Percentiles rank a stretch among this genome's conserved stretches.
Conservation (phyloP, 2,113 vertebrate genomes). For the Nerophis ophidion region DNA sequence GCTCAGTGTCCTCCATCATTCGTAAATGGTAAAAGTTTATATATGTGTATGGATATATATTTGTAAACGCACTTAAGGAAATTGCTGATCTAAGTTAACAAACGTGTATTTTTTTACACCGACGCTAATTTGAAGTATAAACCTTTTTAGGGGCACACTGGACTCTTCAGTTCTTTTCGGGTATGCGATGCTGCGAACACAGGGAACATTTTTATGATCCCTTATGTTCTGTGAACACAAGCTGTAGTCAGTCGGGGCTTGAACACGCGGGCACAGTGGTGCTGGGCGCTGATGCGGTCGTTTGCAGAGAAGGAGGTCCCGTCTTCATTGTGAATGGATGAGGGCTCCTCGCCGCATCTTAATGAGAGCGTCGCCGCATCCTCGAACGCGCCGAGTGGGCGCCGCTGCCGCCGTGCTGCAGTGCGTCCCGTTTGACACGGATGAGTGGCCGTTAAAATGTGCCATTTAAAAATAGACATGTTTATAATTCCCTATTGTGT, state of each 20-base stretch:
- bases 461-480: conserved; percentile 1
- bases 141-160: no score
- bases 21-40: no score
- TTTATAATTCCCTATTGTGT: no score
- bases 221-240: conserved; percentile 34
- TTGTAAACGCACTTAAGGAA: no score
- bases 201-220: conserved; percentile 47
- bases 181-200: conserved; percentile 38
- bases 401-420: conserved; percentile 26
- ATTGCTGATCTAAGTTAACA: no score
- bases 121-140: no score
- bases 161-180: no score
- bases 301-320: conserved; percentile 32
- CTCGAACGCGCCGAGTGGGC: conserved; percentile 47
- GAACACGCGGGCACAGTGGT: conserved; percentile 16
- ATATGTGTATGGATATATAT: no score
- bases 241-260: conserved; percentile 33
- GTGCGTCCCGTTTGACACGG: conserved; percentile 49
- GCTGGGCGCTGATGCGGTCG: no score
- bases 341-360: conserved; percentile 44
- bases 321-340: conserved; percentile 50
- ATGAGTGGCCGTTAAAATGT: conserved; percentile 50
- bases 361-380: conserved; percentile 40
- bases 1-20: no score
- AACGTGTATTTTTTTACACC: no score